These are phyloP conservation scores for Lophius americanus DNA, from an alignment of 2,797 vertebrate genomes.

Conservation along the genomic window DNA sequence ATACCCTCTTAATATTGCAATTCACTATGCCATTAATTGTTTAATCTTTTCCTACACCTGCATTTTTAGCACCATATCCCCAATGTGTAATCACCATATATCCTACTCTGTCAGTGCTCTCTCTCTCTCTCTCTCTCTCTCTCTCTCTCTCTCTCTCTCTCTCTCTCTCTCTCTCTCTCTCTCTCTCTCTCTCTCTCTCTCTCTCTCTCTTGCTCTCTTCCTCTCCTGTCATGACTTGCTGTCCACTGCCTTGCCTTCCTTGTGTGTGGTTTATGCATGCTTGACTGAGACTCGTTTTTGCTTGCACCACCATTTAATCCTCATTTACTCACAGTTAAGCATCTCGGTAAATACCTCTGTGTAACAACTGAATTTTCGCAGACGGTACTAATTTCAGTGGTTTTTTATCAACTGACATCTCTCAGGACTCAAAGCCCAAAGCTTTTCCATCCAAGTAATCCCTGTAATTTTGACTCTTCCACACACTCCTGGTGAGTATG, in stretches of 20 bases:
- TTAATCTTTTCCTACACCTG: constrained; percentile 34
- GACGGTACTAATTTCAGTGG: neutral
- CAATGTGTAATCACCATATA: constrained; percentile 6
- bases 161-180: constrained; percentile 28
- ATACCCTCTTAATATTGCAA: constrained; percentile 5
- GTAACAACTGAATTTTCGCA: neutral
- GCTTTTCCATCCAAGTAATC: constrained; percentile 8
- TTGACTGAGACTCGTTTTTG: constrained; percentile 11
- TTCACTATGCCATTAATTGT: constrained; percentile 17
- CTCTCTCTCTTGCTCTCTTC: constrained; percentile 9
- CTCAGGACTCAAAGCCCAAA: constrained; percentile 18
- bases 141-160: constrained; percentile 7
- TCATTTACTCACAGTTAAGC: constrained; percentile 8
- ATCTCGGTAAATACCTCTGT: neutral
- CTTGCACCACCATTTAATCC: constrained; percentile 21
- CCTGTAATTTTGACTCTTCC: neutral
- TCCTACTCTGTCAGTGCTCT: neutral
- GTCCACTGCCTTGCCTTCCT: constrained; percentile 29
- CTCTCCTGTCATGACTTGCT: constrained; percentile 63
- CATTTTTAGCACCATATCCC: constrained; percentile 22
- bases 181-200: constrained; percentile 21
- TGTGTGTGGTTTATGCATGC: constrained; percentile 32
- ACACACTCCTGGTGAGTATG: constrained; percentile 10
- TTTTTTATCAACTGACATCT: neutral
- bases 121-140: constrained; percentile 23